Percentiles rank a stretch among this genome's conserved stretches.
Conservation (phyloP, 2,888 invertebrate species). For the Leistus spinibarbis region DNA sequence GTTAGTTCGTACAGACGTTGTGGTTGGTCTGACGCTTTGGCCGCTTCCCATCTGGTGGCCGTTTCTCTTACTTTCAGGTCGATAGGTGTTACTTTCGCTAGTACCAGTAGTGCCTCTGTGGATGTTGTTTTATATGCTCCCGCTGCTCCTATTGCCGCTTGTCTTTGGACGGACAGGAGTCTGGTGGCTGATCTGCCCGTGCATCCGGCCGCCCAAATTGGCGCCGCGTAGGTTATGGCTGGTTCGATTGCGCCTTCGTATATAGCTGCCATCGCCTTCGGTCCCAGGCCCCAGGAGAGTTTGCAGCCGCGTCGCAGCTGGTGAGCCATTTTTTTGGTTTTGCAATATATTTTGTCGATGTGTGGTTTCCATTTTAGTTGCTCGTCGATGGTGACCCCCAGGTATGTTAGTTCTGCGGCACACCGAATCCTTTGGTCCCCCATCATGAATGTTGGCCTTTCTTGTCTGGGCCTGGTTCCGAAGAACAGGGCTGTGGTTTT, state of each 20-base stretch:
- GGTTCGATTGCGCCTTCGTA: constrained; percentile 35
- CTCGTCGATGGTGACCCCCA: constrained; percentile 27
- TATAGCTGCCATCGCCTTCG: constrained; percentile 7
- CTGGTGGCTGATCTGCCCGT: background rate
- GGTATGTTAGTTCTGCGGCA: constrained; percentile 20
- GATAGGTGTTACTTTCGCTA: background rate
- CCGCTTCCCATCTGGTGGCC: background rate
- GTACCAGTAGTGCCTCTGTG: constrained; percentile 5
- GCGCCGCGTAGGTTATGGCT: constrained; percentile 21
- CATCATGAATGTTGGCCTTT: constrained; percentile 32
- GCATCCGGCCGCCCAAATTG: constrained; percentile 20
- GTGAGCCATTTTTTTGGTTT: constrained; percentile 1
- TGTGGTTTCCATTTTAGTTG: constrained; percentile 13
- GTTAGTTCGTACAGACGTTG: background rate
- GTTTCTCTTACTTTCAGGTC: background rate
- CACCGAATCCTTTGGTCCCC: constrained; percentile 6
- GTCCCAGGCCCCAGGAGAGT: constrained; percentile 20
- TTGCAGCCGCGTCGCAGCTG: constrained; percentile 19
- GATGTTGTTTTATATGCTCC: constrained; percentile 14
- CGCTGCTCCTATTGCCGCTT: constrained; percentile 7
- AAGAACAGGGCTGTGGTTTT: constrained; percentile 38
- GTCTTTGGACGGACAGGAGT: constrained; percentile 1
- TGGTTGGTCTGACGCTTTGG: background rate
- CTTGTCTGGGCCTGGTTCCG: constrained; percentile 20
- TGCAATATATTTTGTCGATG: background rate